These are phyloP conservation scores for Carcharodon carcharias DNA, from an alignment of 2,797 vertebrate genomes.

Conservation along the genomic window DNA sequence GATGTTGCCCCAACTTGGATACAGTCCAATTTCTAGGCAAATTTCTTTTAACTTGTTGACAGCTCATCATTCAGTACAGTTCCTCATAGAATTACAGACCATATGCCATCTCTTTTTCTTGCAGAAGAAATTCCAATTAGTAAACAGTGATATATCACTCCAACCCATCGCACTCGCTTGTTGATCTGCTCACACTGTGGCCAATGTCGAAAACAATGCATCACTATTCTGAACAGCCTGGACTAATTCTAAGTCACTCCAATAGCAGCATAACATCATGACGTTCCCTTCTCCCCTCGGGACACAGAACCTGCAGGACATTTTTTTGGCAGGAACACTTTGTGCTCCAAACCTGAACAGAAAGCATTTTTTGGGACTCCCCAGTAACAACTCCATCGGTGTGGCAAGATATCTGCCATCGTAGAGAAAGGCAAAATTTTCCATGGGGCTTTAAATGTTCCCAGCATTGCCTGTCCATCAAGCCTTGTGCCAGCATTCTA, in stretches of 20 bases:
- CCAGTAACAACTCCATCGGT: too few species aligned
- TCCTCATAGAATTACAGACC: neutral
- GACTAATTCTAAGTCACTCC: neutral
- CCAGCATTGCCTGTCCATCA: neutral
- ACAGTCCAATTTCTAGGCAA: neutral
- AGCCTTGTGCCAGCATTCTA: neutral
- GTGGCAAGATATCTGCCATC: neutral
- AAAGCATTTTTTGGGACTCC: neutral
- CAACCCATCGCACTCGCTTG: neutral
- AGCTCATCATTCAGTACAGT: neutral
- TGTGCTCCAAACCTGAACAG: neutral
- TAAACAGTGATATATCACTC: neutral
- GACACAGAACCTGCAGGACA: neutral
- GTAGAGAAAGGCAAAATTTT: conserved; percentile 17
- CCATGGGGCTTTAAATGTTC: neutral
- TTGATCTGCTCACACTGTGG: too few species aligned
- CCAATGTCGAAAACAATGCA: neutral
- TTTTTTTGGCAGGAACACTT: conserved; percentile 23
- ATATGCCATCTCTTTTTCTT: neutral
- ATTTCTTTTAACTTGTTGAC: neutral
- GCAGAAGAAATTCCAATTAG: neutral
- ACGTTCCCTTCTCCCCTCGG: neutral
- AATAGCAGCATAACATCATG: neutral
- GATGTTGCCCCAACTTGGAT: neutral
- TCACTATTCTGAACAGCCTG: neutral